Base-by-base conservation (phyloP, 2,888 invertebrate genomes). In the Pterostichus niger region DNA sequence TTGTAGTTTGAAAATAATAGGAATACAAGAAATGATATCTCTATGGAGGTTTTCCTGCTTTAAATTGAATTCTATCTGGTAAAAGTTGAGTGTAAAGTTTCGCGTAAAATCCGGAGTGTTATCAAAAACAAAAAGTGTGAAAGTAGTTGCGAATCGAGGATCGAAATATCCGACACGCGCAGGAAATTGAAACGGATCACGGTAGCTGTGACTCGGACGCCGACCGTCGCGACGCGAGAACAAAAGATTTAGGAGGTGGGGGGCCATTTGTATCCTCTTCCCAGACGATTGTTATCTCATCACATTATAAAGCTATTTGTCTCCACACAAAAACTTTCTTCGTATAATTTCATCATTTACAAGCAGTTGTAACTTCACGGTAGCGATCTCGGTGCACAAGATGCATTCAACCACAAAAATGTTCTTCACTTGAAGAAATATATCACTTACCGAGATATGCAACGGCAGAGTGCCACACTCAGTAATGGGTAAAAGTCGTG, bases 121-220 rank as follows among this genome's bases (percentile, higher is more conserved):
- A 15, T 56, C 15, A n/a, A 13, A 64, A 33, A 64, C 33, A 35
- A 64, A 35, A 64, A 40, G 0, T 40, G 35, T 15, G 13, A 6
- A 56, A 56, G 17, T 35, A 64, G 64, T n/a, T 64, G 35, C 35
- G 35, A 64, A 64, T 64, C 64, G 64, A 35, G 31, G 33, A 64
- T 64, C 64, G 64, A 64, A 64, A 11, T n/a, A 13, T 64, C 64
- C 35, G 35, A 64, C 64, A 59, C 24, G 40, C 6, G 13, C 33
- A 35, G 35, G 35, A 64, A 64, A 64, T 35, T 35, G 35, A 64
- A 64, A 59, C 24, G 11, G 9, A 59, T 59, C 10, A 31, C 24
- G 24, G 11, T 24, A 59, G 31, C 59, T 64, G 31, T 24, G 31
- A 11, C 24, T 24, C 24, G 24, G 24, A 24, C 24, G 24, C 24